Evolutionary conservation across 2,797 vertebrate species (phyloP), one percentile per base, ranked within the genome.

Genomic region (Enoplosus armatus): DNA sequence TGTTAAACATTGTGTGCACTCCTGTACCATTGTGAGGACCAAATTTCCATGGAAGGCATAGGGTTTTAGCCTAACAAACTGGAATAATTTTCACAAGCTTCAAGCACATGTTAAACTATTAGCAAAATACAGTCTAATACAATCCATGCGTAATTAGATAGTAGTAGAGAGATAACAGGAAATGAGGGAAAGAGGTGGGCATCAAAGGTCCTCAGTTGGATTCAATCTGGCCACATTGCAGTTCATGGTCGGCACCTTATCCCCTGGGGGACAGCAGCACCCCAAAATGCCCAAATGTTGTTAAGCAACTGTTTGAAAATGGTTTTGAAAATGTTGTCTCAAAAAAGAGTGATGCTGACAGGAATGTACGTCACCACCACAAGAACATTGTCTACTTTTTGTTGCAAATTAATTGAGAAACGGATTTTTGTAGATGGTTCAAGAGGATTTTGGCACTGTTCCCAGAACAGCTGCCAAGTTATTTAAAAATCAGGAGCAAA

Each of bases 401-500:
- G 20, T 62, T 56, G 18, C 2, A 60, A 58, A 60, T 72, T 61
- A 53, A 68, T 31, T 35, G 24, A 55, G 50, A 47, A 47, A 61
- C 8, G 6, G 45, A 47, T 80, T 80, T 37, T 47, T 26, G 51
- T 50, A 15, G 4, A 55, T 24, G 45, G 48, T 59, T 69, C 6
- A 53, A 47, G 4, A 56, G 20, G 47, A 62, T 58, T 53, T 64
- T 78, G 85, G 64, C 73, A 73, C 15, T 12, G 56, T 75, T 79
- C 73, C 68, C 71, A 75, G 71, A 51, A 58, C 58, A 77, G 39
- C 69, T 84, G 67, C 51, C 77, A 81, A 60, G 26, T 75, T 75
- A 45, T 79, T 65, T 65, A 71, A 75, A 79, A 77, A 79, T 76
- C 75, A 65, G 26, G 43, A 64, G 22, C 9, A 70, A 76, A 75